A percentile compares a stretch with the other conserved stretches of the same genome.
Conservation (phyloP, 2,888 invertebrate species). For the Heliconius erato region DNA sequence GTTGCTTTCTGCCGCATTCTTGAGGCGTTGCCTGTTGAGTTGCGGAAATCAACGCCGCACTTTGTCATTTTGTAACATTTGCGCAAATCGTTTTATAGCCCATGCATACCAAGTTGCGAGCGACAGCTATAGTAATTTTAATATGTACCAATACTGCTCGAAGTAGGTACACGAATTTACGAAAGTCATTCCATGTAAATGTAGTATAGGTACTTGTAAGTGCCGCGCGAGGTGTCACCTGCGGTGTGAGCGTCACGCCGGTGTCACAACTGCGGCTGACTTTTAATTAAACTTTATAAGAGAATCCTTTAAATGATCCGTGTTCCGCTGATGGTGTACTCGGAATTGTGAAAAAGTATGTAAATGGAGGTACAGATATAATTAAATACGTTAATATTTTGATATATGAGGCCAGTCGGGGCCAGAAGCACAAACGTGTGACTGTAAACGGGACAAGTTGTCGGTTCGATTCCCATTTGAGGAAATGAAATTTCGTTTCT, state of each 20-base stretch:
- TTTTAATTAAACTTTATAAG: slow-evolving; percentile 37
- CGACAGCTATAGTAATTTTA: too few species aligned
- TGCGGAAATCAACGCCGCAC: too few species aligned
- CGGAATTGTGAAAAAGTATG: background rate
- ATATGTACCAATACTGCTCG: background rate
- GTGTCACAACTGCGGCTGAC: slow-evolving; percentile 23
- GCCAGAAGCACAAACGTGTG: too few species aligned
- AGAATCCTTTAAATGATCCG: slow-evolving; percentile 25
- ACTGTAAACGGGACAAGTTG: too few species aligned
- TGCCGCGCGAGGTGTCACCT: slow-evolving; percentile 10
- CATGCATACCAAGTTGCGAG: too few species aligned
- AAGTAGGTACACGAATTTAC: background rate
- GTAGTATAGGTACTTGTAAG: slow-evolving; percentile 1
- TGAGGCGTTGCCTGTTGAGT: too few species aligned
- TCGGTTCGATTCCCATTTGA: too few species aligned
- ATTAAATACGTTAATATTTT: background rate
- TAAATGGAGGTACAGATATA: background rate
- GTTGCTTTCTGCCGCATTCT: too few species aligned
- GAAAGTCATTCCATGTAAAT: slow-evolving; percentile 13
- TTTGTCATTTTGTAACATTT: too few species aligned
- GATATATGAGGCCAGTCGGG: background rate
- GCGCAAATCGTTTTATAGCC: too few species aligned
- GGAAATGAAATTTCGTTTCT: too few species aligned
- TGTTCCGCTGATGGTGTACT: background rate
- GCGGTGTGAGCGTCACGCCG: slow-evolving; percentile 4